Percentiles rank a stretch among this genome's conserved stretches.
Conservation (phyloP, 2,797 vertebrate genomes). For the Leptodactylus fallax region DNA sequence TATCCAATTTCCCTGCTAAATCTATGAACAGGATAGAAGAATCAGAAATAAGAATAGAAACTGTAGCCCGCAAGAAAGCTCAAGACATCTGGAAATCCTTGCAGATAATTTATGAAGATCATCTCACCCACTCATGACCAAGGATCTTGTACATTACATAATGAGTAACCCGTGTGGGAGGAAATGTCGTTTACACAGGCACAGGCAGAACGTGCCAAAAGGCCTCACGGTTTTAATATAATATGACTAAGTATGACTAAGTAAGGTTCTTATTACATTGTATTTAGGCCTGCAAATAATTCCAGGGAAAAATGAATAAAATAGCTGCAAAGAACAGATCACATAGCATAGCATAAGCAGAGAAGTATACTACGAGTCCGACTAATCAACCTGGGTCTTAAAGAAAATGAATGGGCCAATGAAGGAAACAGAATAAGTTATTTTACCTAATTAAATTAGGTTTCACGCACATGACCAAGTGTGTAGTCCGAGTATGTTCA, state of each 20-base stretch:
- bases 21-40: neutral
- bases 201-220: neutral
- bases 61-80: neutral
- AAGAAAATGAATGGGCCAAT: neutral
- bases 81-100: neutral
- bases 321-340: neutral
- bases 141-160: constrained; percentile 12
- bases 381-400: neutral
- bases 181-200: neutral
- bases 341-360: neutral
- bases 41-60: neutral
- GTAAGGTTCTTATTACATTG: neutral
- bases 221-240: neutral
- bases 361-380: too few relatives aligned
- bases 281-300: neutral
- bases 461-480: too few relatives aligned
- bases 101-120: neutral
- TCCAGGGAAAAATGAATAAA: neutral
- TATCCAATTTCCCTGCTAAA: neutral
- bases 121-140: constrained; percentile 35
- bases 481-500: too few relatives aligned
- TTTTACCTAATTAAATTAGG: neutral
- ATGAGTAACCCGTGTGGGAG: constrained; percentile 15
- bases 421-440: neutral
- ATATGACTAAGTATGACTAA: neutral